Evolutionary conservation across 1,140 invertebrate species (phyloP).

Genomic region (Drosophila orena): DNA sequence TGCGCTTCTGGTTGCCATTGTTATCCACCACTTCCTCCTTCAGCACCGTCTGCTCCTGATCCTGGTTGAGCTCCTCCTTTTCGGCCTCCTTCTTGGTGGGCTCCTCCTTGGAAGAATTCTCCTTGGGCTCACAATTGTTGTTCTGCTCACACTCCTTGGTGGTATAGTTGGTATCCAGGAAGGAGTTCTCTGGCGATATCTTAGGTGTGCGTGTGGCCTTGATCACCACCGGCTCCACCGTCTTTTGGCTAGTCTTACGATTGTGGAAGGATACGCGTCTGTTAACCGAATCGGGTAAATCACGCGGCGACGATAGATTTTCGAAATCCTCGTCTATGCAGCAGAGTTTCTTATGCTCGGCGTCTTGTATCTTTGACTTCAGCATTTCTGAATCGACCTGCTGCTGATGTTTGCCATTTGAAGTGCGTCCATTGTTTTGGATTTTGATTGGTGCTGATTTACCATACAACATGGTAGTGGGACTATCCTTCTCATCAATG

Average conservation of each 20-base stretch:
- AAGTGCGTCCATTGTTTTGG: constrained; percentile 73
- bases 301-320: constrained; percentile 74
- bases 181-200: constrained; percentile 84
- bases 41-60: constrained; percentile 5
- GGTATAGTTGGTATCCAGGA: constrained; percentile 76
- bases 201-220: constrained; percentile 80
- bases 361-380: constrained; percentile 79
- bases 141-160: constrained; percentile 72
- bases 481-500: constrained; percentile 63
- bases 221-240: constrained; percentile 76
- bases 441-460: constrained; percentile 85
- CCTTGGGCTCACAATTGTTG: constrained; percentile 67
- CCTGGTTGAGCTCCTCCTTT: background rate
- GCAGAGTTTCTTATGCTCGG: constrained; percentile 75
- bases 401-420: constrained; percentile 66
- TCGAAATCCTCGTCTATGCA: constrained; percentile 83
- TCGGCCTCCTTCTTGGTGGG: background rate
- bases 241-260: constrained; percentile 55
- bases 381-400: constrained; percentile 80
- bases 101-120: constrained; percentile 10
- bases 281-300: constrained; percentile 77
- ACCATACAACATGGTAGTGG: constrained; percentile 71
- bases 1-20: constrained; percentile 71
- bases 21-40: constrained; percentile 20
- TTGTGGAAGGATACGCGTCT: constrained; percentile 67